These are phyloP conservation scores for Melanotus villosus DNA, from an alignment of 2,888 invertebrate genomes.

Conservation along the genomic window DNA sequence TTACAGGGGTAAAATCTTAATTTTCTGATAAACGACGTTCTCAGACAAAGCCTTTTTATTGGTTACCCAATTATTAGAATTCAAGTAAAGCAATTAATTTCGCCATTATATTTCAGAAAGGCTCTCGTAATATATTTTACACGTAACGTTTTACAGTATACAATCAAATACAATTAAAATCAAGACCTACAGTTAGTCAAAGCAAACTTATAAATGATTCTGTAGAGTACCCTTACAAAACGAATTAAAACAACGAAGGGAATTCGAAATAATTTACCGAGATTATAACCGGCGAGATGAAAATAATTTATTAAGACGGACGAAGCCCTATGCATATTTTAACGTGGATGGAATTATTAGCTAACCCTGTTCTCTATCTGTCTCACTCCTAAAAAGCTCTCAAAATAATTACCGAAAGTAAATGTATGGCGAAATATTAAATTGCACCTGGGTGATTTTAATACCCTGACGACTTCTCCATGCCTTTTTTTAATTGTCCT, in stretches of 20 bases:
- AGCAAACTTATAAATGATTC: constrained; percentile 25
- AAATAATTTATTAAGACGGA: constrained; percentile 38
- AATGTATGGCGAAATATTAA: constrained; percentile 5
- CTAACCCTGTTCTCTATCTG: constrained; percentile 4
- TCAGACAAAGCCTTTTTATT: no score
- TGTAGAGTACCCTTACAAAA: constrained; percentile 16
- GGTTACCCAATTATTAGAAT: no score
- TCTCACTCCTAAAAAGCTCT: constrained; percentile 4
- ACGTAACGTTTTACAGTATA: no score
- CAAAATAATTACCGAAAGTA: constrained; percentile 13
- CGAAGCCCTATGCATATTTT: constrained; percentile 27
- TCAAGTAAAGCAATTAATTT: no score
- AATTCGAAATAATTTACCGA: constrained; percentile 34
- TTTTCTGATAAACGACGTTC: no score
- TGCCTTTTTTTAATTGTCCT: no score
- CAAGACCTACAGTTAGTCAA: constrained; percentile 3
- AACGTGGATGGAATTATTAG: constrained; percentile 30
- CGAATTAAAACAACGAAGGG: constrained; percentile 33
- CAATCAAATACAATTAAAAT: background rate
- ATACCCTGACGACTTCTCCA: no score
- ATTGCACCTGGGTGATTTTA: no score
- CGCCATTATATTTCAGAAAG: no score
- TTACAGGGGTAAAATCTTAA: no score
- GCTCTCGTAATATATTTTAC: no score
- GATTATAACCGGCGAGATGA: constrained; percentile 32